phyloP scores from a whole-genome alignment of 2,797 vertebrate genomes.

The Fistularia commersonii region DNA sequence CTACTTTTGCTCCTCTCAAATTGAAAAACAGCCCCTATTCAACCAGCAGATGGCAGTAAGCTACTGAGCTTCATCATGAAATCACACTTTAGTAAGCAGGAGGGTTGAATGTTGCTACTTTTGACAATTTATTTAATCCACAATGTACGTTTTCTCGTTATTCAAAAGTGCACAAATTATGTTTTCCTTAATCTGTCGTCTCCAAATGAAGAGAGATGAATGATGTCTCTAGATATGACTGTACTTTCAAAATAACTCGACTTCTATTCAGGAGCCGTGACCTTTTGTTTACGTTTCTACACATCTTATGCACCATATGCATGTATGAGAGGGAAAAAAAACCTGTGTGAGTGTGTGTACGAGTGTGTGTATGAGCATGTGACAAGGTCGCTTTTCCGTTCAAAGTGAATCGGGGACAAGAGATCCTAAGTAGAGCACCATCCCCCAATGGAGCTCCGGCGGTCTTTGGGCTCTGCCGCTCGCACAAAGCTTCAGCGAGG shows the following conservation, averaged over 20 bases:
- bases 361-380: slow-evolving; percentile 10
- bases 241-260: neutral
- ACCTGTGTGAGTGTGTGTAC: slow-evolving; percentile 3
- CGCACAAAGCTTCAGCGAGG: slow-evolving; percentile 18
- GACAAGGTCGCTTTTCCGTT: slow-evolving; percentile 47
- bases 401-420: slow-evolving; percentile 69
- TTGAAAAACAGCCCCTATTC: no score
- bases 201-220: no score
- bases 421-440: slow-evolving; percentile 73
- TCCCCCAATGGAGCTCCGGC: slow-evolving; percentile 63
- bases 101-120: no score
- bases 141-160: no score
- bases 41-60: no score
- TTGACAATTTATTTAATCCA: no score
- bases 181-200: no score
- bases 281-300: neutral
- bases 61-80: no score
- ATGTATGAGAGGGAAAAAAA: slow-evolving; percentile 8
- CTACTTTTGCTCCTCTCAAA: no score
- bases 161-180: no score
- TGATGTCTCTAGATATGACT: neutral
- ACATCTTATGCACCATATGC: neutral
- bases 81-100: no score
- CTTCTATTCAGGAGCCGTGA: neutral
- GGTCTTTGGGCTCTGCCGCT: slow-evolving; percentile 28